These are phyloP conservation scores for Halocynthia aurantium DNA, from an alignment of 23 tunicate genomes.

Conservation along the genomic window DNA sequence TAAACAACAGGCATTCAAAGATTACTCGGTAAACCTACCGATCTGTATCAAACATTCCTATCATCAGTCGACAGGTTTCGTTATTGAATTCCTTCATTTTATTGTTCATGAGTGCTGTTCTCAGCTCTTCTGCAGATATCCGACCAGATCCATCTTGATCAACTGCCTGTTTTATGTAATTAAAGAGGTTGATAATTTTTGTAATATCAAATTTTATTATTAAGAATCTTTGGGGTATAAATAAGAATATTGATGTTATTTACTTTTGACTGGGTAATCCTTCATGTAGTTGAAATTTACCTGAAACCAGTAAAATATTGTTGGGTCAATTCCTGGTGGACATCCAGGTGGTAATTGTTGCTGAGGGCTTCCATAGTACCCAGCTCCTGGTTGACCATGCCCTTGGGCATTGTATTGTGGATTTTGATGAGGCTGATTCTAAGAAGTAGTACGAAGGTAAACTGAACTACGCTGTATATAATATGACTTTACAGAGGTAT, in stretches of 20 bases:
- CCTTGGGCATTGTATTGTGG: no score
- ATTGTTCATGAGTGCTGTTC: slow-evolving; percentile 81
- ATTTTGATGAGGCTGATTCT: no score
- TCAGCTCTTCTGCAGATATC: slow-evolving; percentile 60
- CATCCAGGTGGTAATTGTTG: slow-evolving; percentile 47
- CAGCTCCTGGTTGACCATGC: slow-evolving; percentile 2
- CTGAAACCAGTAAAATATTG: slow-evolving; percentile 77
- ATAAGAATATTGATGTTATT: no score
- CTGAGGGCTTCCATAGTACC: slow-evolving; percentile 9
- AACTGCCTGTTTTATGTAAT: slow-evolving; percentile 42
- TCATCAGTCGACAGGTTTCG: slow-evolving; percentile 92
- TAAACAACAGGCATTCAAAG: not conserved
- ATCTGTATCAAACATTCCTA: slow-evolving; percentile 89
- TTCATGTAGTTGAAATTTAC: slow-evolving; percentile 7
- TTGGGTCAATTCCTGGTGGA: slow-evolving; percentile 94
- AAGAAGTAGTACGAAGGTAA: no score
- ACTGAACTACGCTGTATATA: no score
- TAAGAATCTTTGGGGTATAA: no score
- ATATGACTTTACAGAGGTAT: no score
- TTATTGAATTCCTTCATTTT: slow-evolving; percentile 90
- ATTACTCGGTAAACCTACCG: slow-evolving; percentile 14
- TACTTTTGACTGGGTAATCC: no score
- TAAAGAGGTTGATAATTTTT: no score
- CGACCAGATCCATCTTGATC: slow-evolving; percentile 86
- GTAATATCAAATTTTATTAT: not conserved